Percentiles rank a stretch among this genome's conserved stretches.
Conservation (phyloP, 2,797 vertebrate species). For the Microtus agrestis region DNA sequence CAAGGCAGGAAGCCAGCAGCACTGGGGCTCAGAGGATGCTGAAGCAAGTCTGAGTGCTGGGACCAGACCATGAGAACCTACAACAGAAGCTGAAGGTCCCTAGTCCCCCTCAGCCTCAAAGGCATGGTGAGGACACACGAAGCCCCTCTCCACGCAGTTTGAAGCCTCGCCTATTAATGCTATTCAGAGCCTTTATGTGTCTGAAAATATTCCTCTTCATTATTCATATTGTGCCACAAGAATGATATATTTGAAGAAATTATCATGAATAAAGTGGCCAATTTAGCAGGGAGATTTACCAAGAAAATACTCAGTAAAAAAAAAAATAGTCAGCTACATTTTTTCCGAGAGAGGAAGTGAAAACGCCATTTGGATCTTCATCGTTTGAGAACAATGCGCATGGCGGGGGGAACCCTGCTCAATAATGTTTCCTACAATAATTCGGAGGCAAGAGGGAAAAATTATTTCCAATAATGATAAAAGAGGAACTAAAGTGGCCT, state of each 20-base stretch:
- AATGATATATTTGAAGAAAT: constrained; percentile 84
- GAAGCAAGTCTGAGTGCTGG: neutral
- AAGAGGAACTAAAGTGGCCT: constrained; percentile 69
- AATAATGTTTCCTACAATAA: constrained; percentile 22
- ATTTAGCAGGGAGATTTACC: constrained; percentile 89
- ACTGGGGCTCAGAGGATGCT: accelerated
- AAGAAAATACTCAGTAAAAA: constrained; percentile 80
- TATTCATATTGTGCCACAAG: constrained; percentile 86
- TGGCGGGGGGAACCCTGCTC: constrained; percentile 67
- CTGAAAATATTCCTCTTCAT: constrained; percentile 86
- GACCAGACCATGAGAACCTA: too few relatives aligned
- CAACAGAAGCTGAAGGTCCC: neutral
- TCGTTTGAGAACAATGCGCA: constrained; percentile 85
- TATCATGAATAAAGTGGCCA: constrained; percentile 86
- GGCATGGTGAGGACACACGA: neutral
- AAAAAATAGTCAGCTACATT: constrained; percentile 86
- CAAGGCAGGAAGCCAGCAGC: neutral
- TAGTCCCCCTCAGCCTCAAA: neutral
- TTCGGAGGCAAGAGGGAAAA: constrained; percentile 67
- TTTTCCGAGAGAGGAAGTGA: constrained; percentile 80
- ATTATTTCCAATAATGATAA: constrained; percentile 76
- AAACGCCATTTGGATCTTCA: constrained; percentile 80
- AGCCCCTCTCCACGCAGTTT: constrained; percentile 28
- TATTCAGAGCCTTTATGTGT: constrained; percentile 66
- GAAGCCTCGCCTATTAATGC: constrained; percentile 63